Percentiles rank a stretch among this genome's conserved stretches.
Conservation (phyloP, 2,888 invertebrate genomes). For the Hermaeophaga mercurialis region DNA sequence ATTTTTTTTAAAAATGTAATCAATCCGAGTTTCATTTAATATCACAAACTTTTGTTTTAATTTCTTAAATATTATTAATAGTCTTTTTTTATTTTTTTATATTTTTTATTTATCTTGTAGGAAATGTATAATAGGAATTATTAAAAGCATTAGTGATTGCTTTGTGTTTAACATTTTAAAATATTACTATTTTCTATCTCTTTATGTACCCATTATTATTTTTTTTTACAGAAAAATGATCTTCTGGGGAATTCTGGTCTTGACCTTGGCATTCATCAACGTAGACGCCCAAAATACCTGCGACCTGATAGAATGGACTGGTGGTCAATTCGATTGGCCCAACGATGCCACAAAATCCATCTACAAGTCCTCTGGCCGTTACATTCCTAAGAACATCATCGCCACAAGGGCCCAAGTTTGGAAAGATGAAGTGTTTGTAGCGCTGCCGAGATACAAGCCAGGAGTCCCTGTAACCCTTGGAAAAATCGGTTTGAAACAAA, state of each 20-base stretch:
- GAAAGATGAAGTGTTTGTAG: constrained; percentile 62
- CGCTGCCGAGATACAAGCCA: constrained; percentile 65
- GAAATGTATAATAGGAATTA: too few species aligned
- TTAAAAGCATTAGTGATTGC: too few species aligned
- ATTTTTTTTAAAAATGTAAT: too few species aligned
- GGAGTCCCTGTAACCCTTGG: constrained; percentile 74
- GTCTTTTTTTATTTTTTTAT: too few species aligned
- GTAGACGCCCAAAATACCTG: constrained; percentile 35
- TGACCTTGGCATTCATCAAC: constrained; percentile 25
- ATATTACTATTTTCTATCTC: too few species aligned
- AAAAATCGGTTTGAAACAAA: constrained; percentile 58
- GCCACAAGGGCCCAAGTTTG: constrained; percentile 65
- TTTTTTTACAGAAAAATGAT: constrained; percentile 33
- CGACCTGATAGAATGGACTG: constrained; percentile 53
- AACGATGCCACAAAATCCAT: constrained; percentile 60
- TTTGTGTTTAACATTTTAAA: too few species aligned
- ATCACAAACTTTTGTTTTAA: too few species aligned
- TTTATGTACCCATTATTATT: too few species aligned
- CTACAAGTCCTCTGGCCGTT: constrained; percentile 64
- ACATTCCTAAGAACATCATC: constrained; percentile 64
- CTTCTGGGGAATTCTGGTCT: constrained; percentile 28
- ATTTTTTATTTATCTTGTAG: too few species aligned
- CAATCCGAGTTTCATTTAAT: too few species aligned
- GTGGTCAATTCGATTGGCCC: constrained; percentile 44
- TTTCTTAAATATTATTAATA: too few species aligned